phyloP scores from a whole-genome alignment of 2,113 vertebrate genomes.

The Delphinapterus leucas region DNA sequence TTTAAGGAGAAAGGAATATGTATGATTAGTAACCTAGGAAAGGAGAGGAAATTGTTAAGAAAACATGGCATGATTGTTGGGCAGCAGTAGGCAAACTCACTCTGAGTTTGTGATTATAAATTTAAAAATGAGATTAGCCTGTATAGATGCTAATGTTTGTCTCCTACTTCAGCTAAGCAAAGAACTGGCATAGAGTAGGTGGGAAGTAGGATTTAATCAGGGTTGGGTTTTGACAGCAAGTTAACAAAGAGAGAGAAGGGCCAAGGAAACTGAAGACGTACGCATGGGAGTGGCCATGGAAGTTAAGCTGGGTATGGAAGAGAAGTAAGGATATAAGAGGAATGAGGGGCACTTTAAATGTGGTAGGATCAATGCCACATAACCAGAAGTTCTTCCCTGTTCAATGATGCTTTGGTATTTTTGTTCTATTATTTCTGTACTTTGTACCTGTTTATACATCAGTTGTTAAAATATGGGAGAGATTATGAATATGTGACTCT shows the following conservation, averaged over 20 bases:
- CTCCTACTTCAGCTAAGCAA: not conserved
- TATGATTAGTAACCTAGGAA: not conserved
- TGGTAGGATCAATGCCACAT: not conserved
- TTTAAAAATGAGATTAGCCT: conserved; percentile 17
- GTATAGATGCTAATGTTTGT: conserved; percentile 10
- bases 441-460: not conserved
- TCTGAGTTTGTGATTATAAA: conserved; percentile 32
- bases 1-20: conserved; percentile 21
- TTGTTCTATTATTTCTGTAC: not conserved
- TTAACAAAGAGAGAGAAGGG: not conserved
- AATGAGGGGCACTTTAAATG: not conserved
- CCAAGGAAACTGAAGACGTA: not conserved
- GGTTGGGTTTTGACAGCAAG: not conserved
- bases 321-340: not conserved
- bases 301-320: not conserved
- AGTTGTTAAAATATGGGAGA: not conserved
- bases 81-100: not conserved
- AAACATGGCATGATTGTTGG: not conserved
- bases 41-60: conserved; percentile 1
- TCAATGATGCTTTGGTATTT: not conserved
- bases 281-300: not conserved
- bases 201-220: not conserved
- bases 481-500: not conserved
- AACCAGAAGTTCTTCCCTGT: not conserved
- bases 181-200: not conserved